phyloP scores from a whole-genome alignment of 2,797 vertebrate genomes.

The Ambastaia sidthimunki region DNA sequence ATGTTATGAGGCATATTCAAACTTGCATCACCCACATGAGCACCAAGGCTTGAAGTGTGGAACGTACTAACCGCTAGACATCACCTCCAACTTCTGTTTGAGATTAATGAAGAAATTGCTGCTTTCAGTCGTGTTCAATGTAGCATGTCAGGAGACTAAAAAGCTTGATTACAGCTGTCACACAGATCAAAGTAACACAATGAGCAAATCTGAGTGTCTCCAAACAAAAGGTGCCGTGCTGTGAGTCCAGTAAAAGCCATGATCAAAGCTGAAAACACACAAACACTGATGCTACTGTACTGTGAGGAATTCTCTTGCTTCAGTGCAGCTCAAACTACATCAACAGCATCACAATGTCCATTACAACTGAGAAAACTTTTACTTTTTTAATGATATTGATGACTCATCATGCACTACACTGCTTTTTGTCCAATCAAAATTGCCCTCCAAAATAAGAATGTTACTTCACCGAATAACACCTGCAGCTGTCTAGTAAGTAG shows the following conservation, averaged over 20 bases:
- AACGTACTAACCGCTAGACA: neutral
- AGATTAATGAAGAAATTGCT: neutral
- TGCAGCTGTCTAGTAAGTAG: no score
- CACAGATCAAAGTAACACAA: slow-evolving; percentile 51
- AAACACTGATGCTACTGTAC: slow-evolving; percentile 20
- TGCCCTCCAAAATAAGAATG: neutral
- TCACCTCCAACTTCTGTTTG: neutral
- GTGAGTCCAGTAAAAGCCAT: slow-evolving; percentile 43
- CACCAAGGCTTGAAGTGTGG: neutral
- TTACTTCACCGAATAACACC: no score
- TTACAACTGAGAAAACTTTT: neutral
- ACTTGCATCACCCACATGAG: neutral
- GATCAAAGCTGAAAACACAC: slow-evolving; percentile 52
- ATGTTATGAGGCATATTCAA: neutral
- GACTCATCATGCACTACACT: neutral
- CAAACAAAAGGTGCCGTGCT: slow-evolving; percentile 32
- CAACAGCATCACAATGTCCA: neutral
- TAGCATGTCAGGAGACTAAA: neutral
- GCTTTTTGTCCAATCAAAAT: neutral
- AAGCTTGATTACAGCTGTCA: slow-evolving; percentile 37
- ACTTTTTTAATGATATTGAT: neutral
- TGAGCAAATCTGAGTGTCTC: slow-evolving; percentile 30
- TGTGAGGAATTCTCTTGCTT: slow-evolving; percentile 42
- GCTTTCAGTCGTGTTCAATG: neutral
- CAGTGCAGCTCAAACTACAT: slow-evolving; percentile 7